Percentiles rank a stretch among this genome's conserved stretches.
Evolutionary conservation across 2,888 invertebrate species (phyloP).

Genomic region (Periphyllus acericola): DNA sequence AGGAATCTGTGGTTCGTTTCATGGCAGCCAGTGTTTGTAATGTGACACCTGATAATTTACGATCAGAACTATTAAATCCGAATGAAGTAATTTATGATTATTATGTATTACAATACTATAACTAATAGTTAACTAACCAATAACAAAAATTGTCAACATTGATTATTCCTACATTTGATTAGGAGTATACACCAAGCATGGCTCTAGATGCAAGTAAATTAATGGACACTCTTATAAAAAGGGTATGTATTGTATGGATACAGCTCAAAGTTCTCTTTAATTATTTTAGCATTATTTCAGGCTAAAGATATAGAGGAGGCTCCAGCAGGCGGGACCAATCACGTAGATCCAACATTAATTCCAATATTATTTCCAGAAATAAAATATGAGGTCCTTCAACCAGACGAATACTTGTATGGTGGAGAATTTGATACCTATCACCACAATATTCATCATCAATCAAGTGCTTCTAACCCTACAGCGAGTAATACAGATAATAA

Average conservation of each 20-base stretch:
- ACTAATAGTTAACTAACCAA: background rate
- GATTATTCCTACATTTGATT: background rate
- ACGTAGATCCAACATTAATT: background rate
- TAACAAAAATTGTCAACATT: background rate
- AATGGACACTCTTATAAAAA: constrained; percentile 35
- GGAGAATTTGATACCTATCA: constrained; percentile 18
- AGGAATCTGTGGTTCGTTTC: constrained; percentile 77
- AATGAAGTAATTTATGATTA: constrained; percentile 71
- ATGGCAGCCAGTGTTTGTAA: constrained; percentile 74
- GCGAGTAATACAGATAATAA: background rate
- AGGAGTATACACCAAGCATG: constrained; percentile 34
- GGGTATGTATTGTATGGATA: constrained; percentile 8
- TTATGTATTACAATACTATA: background rate
- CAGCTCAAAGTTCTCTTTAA: background rate
- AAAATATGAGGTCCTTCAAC: background rate
- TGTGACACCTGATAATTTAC: constrained; percentile 70
- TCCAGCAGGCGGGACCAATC: background rate
- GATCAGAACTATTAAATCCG: constrained; percentile 74
- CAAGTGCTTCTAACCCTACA: background rate
- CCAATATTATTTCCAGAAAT: background rate
- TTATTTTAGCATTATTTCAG: constrained; percentile 10
- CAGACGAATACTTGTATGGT: constrained; percentile 20
- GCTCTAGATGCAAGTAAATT: constrained; percentile 24
- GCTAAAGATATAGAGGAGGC: background rate
- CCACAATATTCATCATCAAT: constrained; percentile 20